Base-by-base conservation (phyloP, 2,797 vertebrate genomes). In the Chelmon rostratus region DNA sequence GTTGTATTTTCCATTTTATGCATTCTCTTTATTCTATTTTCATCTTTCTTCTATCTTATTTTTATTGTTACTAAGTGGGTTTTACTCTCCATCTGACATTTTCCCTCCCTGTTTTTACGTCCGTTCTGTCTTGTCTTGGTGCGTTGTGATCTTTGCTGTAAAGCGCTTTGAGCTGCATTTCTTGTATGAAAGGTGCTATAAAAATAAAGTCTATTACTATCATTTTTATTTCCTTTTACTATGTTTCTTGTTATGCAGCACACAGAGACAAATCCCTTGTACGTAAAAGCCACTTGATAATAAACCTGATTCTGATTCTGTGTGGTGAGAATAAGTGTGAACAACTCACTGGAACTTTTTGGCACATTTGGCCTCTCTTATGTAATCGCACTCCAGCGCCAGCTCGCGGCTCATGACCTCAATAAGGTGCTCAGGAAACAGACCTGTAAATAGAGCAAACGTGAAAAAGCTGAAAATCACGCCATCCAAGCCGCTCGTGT, bases 361-460 rank as follows among this genome's bases (percentile, higher is more conserved):
- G 80, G 96, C 96, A 5, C 97, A 98, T 46, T 94, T 87, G 0
- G 97, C 98, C 92, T 99, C 98, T 66, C 98, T 95, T 89, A 97
- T 86, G 89, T 99, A 99, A 89, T 99, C 97, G 1, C 98, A 99
- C 93, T 99, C 98, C 19, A 98, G 93, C 16, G 96, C 96, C 92
- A 99, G 91, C 92, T 99, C 98, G 15, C 96, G 95, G 76, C 96
- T 95, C 92, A 98, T 94, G 9, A 99, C 98, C 64, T 97, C 96
- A 2, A 99, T 96, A 56, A 99, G 93, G 88, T 99, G 97, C 65
- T 99, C 98, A 0, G 97, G 97, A 83, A 99, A 98, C 85, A 99
- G 91, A 86, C 98, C 97, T 97, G 84, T 1, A 0, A 40, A 28
- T 49, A 1, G 33, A n/a, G 28, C 19, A 53, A 21, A 62, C 4